Evolutionary conservation across 2,113 vertebrate genomes (phyloP).

Genomic region (Athene noctua): DNA sequence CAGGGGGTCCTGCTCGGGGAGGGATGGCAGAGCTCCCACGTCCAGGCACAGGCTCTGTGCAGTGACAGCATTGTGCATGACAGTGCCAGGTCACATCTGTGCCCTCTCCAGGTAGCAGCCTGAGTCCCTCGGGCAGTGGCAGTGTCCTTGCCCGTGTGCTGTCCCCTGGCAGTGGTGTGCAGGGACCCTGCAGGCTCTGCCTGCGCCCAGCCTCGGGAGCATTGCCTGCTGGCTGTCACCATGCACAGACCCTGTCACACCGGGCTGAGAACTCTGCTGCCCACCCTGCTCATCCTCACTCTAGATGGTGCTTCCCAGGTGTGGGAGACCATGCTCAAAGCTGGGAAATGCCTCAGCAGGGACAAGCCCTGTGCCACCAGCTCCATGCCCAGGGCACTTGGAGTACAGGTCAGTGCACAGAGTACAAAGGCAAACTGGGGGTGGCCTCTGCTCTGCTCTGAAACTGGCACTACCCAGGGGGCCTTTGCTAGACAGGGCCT

Average conservation of each 20-base stretch:
- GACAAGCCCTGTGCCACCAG: neutral
- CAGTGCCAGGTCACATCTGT: neutral
- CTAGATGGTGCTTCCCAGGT: neutral
- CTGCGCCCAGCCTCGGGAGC: neutral
- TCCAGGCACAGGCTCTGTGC: neutral
- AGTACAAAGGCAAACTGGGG: neutral
- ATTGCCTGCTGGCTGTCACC: neutral
- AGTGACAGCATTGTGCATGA: neutral
- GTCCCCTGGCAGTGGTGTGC: neutral
- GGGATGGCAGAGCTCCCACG: neutral
- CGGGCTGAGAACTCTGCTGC: neutral
- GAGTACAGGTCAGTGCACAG: neutral
- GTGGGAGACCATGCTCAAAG: neutral
- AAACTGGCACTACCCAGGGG: neutral
- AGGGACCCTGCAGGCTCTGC: neutral
- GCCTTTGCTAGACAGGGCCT: neutral
- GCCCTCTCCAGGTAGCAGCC: neutral
- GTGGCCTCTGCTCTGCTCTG: neutral
- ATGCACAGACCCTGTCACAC: neutral
- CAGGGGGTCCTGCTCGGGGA: neutral
- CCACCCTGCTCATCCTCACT: neutral
- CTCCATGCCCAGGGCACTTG: neutral
- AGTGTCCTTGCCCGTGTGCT: neutral
- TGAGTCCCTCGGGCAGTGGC: neutral
- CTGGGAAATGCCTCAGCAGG: neutral